Conservation (phyloP, 2,888 invertebrate genomes). For the Pseudococcus longispinus region DNA sequence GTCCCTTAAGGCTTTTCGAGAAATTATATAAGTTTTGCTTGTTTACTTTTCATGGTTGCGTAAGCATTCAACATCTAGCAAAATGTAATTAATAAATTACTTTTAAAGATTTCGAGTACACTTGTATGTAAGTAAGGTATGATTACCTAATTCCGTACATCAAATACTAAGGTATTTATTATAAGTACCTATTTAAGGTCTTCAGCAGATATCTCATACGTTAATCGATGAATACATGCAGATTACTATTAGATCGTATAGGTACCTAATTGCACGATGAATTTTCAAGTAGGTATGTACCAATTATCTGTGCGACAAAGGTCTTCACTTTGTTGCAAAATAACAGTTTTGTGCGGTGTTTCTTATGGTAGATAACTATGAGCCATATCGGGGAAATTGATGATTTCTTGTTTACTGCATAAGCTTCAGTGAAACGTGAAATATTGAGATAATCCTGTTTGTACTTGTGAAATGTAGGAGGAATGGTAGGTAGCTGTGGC, state of each 20-base stretch:
- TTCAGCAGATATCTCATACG: too few species aligned
- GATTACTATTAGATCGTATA: too few species aligned
- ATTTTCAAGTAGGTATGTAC: too few species aligned
- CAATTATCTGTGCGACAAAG: too few species aligned
- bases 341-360: not conserved
- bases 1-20: not conserved
- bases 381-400: not conserved
- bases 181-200: too few species aligned
- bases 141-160: too few species aligned
- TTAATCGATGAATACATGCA: too few species aligned
- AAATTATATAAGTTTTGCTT: not conserved
- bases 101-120: not conserved
- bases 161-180: too few species aligned
- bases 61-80: not conserved
- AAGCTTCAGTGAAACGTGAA: not conserved
- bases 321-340: not conserved
- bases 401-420: not conserved
- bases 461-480: not conserved
- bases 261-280: too few species aligned
- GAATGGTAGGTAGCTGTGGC: not conserved
- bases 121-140: not conserved
- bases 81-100: conserved; percentile 1
- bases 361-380: too few species aligned
- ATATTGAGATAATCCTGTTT: not conserved
- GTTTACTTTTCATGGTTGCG: not conserved